Evolutionary conservation across 2,113 vertebrate genomes (phyloP).

Genomic region (Bostrychus sinensis): DNA sequence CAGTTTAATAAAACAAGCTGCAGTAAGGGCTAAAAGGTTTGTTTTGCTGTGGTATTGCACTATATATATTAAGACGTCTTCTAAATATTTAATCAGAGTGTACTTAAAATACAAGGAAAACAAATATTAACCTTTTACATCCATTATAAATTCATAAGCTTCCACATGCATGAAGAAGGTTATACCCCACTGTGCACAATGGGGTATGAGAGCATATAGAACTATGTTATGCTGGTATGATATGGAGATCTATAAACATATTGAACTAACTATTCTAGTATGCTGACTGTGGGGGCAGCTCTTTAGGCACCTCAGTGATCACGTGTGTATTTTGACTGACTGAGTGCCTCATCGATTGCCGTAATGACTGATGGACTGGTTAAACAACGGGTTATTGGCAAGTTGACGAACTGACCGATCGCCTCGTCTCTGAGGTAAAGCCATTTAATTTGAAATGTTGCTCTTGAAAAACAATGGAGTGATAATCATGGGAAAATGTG

Average conservation of each 20-base stretch:
- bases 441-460: neutral
- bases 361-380: neutral
- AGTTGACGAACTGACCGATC: neutral
- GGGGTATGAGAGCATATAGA: neutral
- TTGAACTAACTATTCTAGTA: neutral
- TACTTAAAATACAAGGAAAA: neutral
- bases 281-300: neutral
- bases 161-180: neutral
- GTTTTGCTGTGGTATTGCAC: neutral
- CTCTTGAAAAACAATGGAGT: neutral
- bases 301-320: neutral
- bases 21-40: neutral
- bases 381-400: neutral
- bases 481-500: neutral
- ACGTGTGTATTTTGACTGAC: neutral
- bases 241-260: neutral
- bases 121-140: neutral
- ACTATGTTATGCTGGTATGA: neutral
- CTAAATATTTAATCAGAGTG: constrained; percentile 1
- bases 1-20: neutral
- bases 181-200: neutral
- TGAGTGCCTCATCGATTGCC: neutral
- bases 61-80: neutral
- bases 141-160: constrained; percentile 1
- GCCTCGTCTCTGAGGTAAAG: neutral